Percentiles rank a stretch among this genome's conserved stretches.
These are phyloP conservation scores for Lasioglossum calceatum DNA, from an alignment of 2,888 invertebrate species.

Conservation along the genomic window DNA sequence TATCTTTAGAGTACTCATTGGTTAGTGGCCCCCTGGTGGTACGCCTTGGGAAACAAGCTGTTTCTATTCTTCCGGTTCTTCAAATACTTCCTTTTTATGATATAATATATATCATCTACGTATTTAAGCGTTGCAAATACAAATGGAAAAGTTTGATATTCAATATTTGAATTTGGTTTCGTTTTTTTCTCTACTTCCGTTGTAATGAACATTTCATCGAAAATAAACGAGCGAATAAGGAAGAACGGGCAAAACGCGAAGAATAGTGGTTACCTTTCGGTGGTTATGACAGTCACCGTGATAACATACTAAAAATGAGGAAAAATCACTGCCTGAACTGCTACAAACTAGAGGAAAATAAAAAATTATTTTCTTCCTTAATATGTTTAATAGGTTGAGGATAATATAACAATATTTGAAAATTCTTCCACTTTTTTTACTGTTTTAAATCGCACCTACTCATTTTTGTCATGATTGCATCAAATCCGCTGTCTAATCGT, in stretches of 20 bases:
- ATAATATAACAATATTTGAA: no score
- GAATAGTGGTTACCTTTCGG: constrained; percentile 24
- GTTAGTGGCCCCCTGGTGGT: constrained; percentile 6
- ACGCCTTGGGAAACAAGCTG: background rate
- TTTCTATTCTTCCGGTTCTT: background rate
- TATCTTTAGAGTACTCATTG: background rate
- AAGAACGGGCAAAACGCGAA: constrained; percentile 11
- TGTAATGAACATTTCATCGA: no score
- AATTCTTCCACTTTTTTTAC: no score
- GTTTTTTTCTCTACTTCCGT: background rate
- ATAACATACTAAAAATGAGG: no score
- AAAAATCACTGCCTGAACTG: no score
- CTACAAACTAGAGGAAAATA: no score
- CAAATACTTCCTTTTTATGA: background rate
- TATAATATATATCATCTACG: background rate
- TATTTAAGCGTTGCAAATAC: background rate
- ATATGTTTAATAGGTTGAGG: no score
- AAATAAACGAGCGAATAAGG: constrained; percentile 1
- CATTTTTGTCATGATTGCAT: no score
- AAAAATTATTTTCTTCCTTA: no score
- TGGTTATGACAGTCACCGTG: background rate
- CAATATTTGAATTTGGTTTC: background rate
- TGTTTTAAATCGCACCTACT: no score
- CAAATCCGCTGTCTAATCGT: no score
- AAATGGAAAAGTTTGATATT: background rate